Evolutionary conservation across 1,140 invertebrate species (phyloP).

Genomic region (Eriocheir sinensis): DNA sequence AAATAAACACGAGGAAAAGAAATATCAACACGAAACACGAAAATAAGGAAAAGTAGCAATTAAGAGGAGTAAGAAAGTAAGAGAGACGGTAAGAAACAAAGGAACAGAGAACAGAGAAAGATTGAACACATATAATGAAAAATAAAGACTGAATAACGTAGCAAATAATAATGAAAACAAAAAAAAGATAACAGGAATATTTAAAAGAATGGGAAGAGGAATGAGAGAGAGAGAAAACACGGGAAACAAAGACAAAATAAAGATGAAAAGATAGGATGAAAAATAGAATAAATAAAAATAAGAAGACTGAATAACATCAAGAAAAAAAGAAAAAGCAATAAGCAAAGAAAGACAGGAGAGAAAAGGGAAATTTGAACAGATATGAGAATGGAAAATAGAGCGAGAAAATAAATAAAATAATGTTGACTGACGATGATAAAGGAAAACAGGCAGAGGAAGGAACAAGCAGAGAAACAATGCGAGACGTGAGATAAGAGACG

Average conservation of each 20-base stretch:
- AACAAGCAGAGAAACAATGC: too few relatives aligned
- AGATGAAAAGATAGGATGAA: constrained; percentile 2
- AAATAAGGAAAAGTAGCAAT: neutral
- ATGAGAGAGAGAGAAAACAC: neutral
- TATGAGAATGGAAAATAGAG: too few relatives aligned
- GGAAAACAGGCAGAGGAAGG: too few relatives aligned
- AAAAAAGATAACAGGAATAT: neutral
- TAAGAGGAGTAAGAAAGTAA: neutral
- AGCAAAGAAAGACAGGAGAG: too few relatives aligned
- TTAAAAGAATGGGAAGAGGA: neutral
- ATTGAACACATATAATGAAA: neutral
- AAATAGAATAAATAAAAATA: too few relatives aligned
- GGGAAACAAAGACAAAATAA: too few relatives aligned
- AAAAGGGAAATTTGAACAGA: too few relatives aligned
- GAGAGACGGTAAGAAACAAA: neutral
- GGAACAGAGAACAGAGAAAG: too few relatives aligned
- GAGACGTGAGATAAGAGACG: neutral
- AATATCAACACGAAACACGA: neutral
- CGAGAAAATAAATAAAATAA: too few relatives aligned
- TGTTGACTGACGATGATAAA: too few relatives aligned
- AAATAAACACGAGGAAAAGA: neutral
- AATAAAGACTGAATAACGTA: neutral
- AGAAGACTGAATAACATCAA: too few relatives aligned
- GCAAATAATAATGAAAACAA: neutral
- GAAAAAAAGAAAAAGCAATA: too few relatives aligned